These are phyloP conservation scores for Podargus strigoides DNA, from an alignment of 2,797 vertebrate genomes.

Conservation along the genomic window DNA sequence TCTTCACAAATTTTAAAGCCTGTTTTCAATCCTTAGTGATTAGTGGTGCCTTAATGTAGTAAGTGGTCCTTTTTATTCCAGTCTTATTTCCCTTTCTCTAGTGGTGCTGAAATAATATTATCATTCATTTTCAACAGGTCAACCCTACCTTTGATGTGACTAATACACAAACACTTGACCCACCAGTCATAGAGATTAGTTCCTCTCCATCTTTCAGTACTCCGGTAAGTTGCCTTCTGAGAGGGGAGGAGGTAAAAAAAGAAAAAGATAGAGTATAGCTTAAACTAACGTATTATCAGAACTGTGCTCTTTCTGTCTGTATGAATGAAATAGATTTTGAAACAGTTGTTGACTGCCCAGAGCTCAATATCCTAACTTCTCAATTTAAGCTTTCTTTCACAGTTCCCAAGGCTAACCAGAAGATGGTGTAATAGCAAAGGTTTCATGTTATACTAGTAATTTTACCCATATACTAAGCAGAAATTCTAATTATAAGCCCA, in stretches of 20 bases:
- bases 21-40: background rate
- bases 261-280: background rate
- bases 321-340: background rate
- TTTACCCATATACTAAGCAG: background rate
- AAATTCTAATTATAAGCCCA: background rate
- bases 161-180: slow-evolving; percentile 79
- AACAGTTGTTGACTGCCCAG: background rate
- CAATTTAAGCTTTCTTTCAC: background rate
- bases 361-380: background rate
- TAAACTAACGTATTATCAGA: background rate
- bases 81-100: background rate
- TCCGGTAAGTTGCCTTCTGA: slow-evolving; percentile 62
- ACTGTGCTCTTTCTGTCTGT: background rate
- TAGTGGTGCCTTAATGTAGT: background rate
- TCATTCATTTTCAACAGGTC: slow-evolving; percentile 74
- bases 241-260: too few relatives aligned
- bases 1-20: background rate
- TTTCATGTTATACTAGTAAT: background rate
- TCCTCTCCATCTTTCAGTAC: slow-evolving; percentile 40
- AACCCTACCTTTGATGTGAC: slow-evolving; percentile 75
- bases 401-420: slow-evolving; percentile 21
- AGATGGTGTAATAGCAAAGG: slow-evolving; percentile 40
- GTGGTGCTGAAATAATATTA: background rate
- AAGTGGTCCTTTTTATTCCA: background rate
- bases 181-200: slow-evolving; percentile 78